Evolutionary conservation across 2,888 invertebrate species (phyloP).

Genomic region (Phortica magna): DNA sequence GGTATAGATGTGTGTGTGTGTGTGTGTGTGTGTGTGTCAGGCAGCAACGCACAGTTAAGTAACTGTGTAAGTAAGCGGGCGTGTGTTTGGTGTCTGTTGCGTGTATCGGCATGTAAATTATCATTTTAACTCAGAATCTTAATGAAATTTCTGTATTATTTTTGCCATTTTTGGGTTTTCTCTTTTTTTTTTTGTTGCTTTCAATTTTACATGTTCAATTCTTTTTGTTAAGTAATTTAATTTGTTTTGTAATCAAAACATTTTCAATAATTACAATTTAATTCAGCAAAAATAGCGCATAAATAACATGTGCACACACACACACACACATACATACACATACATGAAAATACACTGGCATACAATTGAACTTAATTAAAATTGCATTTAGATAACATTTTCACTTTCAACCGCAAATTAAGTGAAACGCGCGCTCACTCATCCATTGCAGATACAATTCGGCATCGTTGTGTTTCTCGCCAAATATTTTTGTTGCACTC

Average conservation of each 20-base stretch:
- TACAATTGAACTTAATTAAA: slow-evolving; percentile 30
- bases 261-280: slow-evolving; percentile 30
- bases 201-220: neutral
- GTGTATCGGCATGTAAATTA: neutral
- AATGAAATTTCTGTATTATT: neutral
- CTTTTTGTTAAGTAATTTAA: neutral
- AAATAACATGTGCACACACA: slow-evolving; percentile 13
- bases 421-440: neutral
- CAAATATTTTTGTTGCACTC: neutral
- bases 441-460: neutral
- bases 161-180: slow-evolving; percentile 1
- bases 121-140: neutral
- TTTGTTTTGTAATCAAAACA: slow-evolving; percentile 21
- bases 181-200: neutral
- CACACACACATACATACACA: neutral
- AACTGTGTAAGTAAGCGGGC: neutral
- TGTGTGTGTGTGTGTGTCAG: neutral
- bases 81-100: neutral
- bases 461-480: too few relatives aligned
- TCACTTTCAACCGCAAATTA: slow-evolving; percentile 31
- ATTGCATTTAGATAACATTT: slow-evolving; percentile 27
- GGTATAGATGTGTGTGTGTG: neutral
- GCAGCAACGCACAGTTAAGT: neutral
- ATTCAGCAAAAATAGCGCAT: slow-evolving; percentile 18
- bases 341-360: neutral